Conservation (phyloP, 1,140 invertebrate species). For the Euwallacea similis region DNA sequence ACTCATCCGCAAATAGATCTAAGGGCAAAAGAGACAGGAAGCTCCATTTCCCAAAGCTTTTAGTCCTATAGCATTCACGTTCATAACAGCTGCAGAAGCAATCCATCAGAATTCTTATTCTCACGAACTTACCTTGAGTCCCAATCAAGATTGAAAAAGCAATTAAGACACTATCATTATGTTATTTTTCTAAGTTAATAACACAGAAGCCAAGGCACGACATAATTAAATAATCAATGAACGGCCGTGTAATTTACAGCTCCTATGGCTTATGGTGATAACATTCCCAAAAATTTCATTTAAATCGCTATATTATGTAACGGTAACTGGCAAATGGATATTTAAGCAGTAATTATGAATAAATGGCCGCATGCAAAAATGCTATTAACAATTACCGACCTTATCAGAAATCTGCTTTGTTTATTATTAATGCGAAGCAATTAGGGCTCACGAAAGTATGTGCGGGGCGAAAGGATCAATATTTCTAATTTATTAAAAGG, state of each 20-base stretch:
- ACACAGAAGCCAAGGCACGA: not conserved
- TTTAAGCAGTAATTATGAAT: conserved; percentile 47
- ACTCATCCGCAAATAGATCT: too few species aligned
- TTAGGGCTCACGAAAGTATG: conserved; percentile 50
- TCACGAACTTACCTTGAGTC: too few species aligned
- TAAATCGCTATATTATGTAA: conserved; percentile 24
- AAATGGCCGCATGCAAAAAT: conserved; percentile 51
- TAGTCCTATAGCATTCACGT: too few species aligned
- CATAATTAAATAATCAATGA: conserved; percentile 12
- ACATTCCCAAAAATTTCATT: not conserved
- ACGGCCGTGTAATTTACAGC: not conserved
- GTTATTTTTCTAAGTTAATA: not conserved
- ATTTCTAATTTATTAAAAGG: conserved; percentile 50
- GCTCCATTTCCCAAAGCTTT: too few species aligned
- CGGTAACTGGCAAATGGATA: conserved; percentile 38
- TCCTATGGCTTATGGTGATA: too few species aligned
- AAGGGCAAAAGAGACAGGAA: too few species aligned
- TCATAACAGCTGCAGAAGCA: too few species aligned
- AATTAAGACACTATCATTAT: not conserved
- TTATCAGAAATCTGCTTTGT: conserved; percentile 53
- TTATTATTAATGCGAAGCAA: conserved; percentile 54
- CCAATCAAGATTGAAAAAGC: too few species aligned
- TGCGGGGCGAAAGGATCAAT: conserved; percentile 41
- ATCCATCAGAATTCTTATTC: too few species aligned
- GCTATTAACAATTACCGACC: conserved; percentile 53